Conservation (phyloP, 2,888 invertebrate genomes). For the Conistra vaccinii region DNA sequence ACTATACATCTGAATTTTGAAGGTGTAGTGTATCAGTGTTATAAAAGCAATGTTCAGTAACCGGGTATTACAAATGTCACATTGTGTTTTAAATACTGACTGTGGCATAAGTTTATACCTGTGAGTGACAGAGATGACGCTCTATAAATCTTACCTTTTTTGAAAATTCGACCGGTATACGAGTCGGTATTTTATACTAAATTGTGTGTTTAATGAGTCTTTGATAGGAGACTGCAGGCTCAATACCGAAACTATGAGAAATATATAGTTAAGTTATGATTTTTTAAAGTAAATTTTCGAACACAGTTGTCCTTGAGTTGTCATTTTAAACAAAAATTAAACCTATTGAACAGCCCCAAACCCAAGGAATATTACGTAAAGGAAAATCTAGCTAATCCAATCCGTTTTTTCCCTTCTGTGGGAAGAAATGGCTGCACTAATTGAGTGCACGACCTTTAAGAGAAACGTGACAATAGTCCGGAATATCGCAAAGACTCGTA, state of each 20-base stretch:
- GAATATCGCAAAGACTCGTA: slow-evolving; percentile 18
- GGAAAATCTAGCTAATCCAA: slow-evolving; percentile 7
- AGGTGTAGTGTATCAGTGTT: background rate
- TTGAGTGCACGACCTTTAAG: slow-evolving; percentile 49
- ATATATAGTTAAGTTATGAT: background rate
- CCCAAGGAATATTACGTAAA: background rate
- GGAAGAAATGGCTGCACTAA: slow-evolving; percentile 35
- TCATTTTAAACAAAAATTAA: background rate
- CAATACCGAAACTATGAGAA: background rate
- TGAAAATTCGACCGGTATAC: background rate
- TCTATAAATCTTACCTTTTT: background rate
- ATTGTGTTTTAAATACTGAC: background rate
- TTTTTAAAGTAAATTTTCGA: background rate
- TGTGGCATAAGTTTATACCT: background rate
- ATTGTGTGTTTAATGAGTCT: no score
- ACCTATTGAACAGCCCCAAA: background rate
- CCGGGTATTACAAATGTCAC: background rate
- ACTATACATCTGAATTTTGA: background rate
- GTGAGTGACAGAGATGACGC: background rate
- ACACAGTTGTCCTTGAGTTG: background rate
- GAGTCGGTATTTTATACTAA: no score
- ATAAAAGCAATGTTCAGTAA: background rate
- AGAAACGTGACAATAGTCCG: slow-evolving; percentile 28
- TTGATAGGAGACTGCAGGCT: background rate
- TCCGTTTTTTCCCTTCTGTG: slow-evolving; percentile 7